These are phyloP conservation scores for Poliocrania exsul DNA, from an alignment of 2,797 vertebrate genomes.

Conservation along the genomic window DNA sequence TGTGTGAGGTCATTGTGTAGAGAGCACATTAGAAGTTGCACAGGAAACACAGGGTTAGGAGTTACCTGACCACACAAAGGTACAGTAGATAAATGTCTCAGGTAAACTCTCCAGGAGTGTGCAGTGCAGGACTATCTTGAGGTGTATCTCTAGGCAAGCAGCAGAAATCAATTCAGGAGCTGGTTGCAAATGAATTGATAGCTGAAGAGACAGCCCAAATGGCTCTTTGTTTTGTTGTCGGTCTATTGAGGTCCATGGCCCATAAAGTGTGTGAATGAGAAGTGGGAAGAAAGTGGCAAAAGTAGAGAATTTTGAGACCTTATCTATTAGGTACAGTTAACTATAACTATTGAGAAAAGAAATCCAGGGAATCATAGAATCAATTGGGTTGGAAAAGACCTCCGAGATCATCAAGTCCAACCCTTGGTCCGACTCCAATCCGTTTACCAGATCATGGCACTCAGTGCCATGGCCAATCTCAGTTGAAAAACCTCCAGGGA, in stretches of 20 bases:
- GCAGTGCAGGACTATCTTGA: not conserved
- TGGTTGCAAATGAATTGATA: not conserved
- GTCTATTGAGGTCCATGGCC: not conserved
- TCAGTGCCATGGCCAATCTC: too few relatives aligned
- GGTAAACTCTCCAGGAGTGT: not conserved
- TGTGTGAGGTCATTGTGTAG: not conserved
- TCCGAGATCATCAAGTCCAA: too few relatives aligned
- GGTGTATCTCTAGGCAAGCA: not conserved
- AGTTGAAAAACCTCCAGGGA: too few relatives aligned
- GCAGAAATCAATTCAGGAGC: not conserved
- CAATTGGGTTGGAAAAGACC: too few relatives aligned
- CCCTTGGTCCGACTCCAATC: too few relatives aligned
- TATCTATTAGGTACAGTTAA: not conserved
- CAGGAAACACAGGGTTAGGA: not conserved
- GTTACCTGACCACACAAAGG: not conserved
- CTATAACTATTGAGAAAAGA: not conserved
- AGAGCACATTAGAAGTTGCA: not conserved
- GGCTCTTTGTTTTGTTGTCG: not conserved
- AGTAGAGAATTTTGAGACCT: not conserved
- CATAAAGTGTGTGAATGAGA: not conserved
- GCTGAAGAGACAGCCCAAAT: not conserved
- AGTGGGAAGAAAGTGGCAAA: not conserved
- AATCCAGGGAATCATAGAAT: not conserved
- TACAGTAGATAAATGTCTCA: not conserved
- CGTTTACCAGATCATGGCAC: too few relatives aligned